Base-by-base conservation (phyloP, 2,888 invertebrate genomes). In the Plebejus anna region DNA sequence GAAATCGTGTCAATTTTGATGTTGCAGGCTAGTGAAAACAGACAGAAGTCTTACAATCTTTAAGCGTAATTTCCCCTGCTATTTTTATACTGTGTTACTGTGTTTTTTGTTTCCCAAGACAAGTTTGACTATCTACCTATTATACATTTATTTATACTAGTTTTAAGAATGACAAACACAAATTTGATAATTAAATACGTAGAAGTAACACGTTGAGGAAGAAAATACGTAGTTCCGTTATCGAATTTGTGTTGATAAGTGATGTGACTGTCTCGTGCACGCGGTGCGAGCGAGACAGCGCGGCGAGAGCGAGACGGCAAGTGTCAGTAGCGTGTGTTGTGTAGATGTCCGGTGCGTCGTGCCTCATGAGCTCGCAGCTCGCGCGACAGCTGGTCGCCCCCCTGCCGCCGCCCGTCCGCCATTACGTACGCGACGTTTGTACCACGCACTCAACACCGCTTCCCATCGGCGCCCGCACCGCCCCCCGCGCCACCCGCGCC, bases 361-460 rank as follows among this genome's bases (percentile, higher is more conserved):
- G 85, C 84, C 90, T 94, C 90, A 90, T 94, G 94, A 92, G 91
- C 89, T 95, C 95, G 90, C 94, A 95, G 90, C 94, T 95, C 86
- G 95, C 95, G 85, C 94, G 95, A 81, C 94, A 95, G 89, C 94
- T 95, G 88, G 94, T 94, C 85, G 94, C 95, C 88, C 94, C 94
- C 88, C 92, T 94, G 89, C 92, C 94, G 88, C 88, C 92, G 82
- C 86, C 86, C 85, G 90, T 89, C 86, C 86, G 94, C 83, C 91
- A 92, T 89, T 94, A 94, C 92, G 94, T 93, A 93, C 92, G 92
- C 76, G 90, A 91, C 89, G 91, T 94, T 92, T 92, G 92, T 92
- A 92, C 92, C 92, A 92, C 93, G 92, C 92, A 92, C 92, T 92
- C 92, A 88, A 91, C 92, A 90, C 91, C 91, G 91, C 92, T 92